Evolutionary conservation across 2,888 invertebrate genomes (phyloP), one percentile per base, ranked within the genome.

Genomic region (Lasioglossum vierecki): DNA sequence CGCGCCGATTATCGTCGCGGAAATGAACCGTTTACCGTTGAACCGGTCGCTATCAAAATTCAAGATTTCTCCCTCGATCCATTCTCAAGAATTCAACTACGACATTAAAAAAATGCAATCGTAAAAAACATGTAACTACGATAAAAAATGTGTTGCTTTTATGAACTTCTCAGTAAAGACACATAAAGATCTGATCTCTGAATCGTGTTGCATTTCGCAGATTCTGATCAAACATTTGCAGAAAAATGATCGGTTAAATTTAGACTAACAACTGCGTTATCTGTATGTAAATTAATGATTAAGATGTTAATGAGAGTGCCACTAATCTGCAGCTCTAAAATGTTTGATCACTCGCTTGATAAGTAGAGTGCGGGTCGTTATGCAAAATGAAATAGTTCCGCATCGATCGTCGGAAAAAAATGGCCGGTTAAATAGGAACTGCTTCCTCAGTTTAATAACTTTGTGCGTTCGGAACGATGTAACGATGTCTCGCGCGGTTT

Each of bases 11-110:
- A 26, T 41, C 60, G 15, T 60, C 57, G 44, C 22, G 35, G 57
- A 70, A 74, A 70, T 60, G 35, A 39, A 4, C 39, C 39, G 73
- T 74, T 74, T 74, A 57, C 66, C 35, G n/a, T 22, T 46, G 76
- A 11, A 8, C 66, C 30, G 35, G 18, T 63, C 35, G 11, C 22
- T 39, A 39, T 22, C 41, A 30, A 66, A 30, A 35, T 68, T 68
- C 68, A 46, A 15, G 4, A 46, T 49, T 49, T 49, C 0, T 2
- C 2, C 49, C 49, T 49, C 1, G 22, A 53, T 22, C 3, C 2
- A 53, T 22, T 53, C 22, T 22, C 22, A 8, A 53, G 22, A 8
- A 53, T 3, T 22, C 1, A n/a, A 53, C 53, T 53, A 22, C 9
- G 22, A 3, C 9, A 9, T 22, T 22, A 53, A 22, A 53, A 53